Conservation (phyloP, 53 echinoderm and acorn worm genomes). For the Antedon mediterranea region DNA sequence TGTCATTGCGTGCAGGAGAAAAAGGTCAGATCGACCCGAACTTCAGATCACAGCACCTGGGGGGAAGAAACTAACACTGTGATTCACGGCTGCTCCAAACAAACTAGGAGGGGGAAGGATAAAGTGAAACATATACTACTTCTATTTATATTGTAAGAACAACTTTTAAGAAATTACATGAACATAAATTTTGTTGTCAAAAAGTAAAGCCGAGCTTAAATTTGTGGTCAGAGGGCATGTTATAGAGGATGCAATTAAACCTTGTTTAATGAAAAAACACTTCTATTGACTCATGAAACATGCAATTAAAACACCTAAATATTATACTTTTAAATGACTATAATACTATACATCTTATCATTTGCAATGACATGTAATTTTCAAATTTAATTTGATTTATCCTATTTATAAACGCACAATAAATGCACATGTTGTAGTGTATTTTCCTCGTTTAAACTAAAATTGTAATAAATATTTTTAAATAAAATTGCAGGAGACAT, state of each 20-base stretch:
- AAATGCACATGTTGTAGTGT: too few relatives aligned
- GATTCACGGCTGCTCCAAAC: not conserved
- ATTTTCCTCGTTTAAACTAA: too few relatives aligned
- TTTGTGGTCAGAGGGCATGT: not conserved
- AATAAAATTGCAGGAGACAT: too few relatives aligned
- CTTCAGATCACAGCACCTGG: not conserved
- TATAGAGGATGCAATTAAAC: not conserved
- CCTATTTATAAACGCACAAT: too few relatives aligned
- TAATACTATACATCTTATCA: too few relatives aligned
- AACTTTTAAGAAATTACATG: not conserved
- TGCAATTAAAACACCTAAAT: too few relatives aligned
- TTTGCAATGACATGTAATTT: too few relatives aligned
- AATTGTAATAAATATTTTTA: too few relatives aligned
- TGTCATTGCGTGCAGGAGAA: not conserved
- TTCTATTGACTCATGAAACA: not conserved
- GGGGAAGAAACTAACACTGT: not conserved
- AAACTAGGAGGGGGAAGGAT: not conserved
- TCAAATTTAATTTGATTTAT: too few relatives aligned
- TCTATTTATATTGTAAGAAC: not conserved
- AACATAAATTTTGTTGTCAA: not conserved
- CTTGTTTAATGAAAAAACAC: not conserved
- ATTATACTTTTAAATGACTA: too few relatives aligned
- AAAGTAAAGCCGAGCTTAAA: not conserved
- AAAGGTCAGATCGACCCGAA: not conserved
- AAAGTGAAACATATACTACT: not conserved